Percentiles rank a stretch among this genome's conserved stretches.
phyloP scores from a whole-genome alignment of 2,888 invertebrate species.

The Plebejus melissa region DNA sequence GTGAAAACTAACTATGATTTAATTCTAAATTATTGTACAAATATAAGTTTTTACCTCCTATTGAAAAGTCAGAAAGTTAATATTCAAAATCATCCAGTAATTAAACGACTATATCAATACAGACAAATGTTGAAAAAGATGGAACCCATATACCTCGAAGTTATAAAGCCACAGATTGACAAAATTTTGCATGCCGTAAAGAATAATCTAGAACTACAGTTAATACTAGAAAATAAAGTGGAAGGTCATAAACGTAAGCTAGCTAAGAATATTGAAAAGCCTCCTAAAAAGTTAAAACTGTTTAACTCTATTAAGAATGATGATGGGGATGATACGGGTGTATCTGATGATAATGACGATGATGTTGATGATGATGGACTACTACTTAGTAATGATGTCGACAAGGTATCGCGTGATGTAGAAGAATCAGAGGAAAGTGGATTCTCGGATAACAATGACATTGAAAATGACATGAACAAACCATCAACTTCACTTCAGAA shows the following conservation, averaged over 20 bases:
- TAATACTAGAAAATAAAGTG: constrained; percentile 45
- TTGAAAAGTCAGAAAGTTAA: constrained; percentile 87
- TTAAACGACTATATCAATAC: constrained; percentile 90
- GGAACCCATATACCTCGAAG: constrained; percentile 83
- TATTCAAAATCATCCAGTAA: constrained; percentile 92
- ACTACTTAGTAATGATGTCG: constrained; percentile 32
- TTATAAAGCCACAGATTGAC: constrained; percentile 83
- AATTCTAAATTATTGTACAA: constrained; percentile 89
- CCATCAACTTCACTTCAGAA: constrained; percentile 56
- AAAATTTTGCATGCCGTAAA: constrained; percentile 78
- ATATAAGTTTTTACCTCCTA: constrained; percentile 91
- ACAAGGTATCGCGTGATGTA: constrained; percentile 40
- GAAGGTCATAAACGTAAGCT: constrained; percentile 56
- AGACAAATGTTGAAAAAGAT: constrained; percentile 87
- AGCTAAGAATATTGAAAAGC: constrained; percentile 48
- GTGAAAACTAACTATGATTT: constrained; percentile 84
- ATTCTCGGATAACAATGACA: constrained; percentile 66
- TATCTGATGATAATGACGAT: constrained; percentile 65
- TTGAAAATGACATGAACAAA: constrained; percentile 52
- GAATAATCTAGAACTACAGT: constrained; percentile 58
- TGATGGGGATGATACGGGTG: constrained; percentile 67
- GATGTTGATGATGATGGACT: constrained; percentile 60
- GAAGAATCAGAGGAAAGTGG: constrained; percentile 69
- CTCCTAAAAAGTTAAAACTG: constrained; percentile 64
- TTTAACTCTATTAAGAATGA: constrained; percentile 60